Evolutionary conservation across 2,888 invertebrate species (phyloP), one percentile per base, ranked within the genome.

Genomic region (Lasius fuliginosus): DNA sequence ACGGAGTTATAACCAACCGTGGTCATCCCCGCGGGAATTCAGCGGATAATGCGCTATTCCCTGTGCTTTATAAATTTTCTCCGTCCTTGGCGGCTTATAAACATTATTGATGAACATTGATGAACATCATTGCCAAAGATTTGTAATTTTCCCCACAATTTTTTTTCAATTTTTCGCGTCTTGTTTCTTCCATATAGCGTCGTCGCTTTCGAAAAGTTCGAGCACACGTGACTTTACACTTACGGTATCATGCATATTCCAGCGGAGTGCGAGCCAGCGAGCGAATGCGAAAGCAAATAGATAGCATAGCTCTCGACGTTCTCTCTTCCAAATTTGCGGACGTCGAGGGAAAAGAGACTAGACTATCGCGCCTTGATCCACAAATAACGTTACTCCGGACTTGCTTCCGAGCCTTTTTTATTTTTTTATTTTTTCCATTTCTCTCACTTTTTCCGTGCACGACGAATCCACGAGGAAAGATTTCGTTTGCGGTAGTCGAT

Each of bases 381-480:
- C 42, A 79, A 79, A 79, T 79, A 46, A 79, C 46, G 58, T 79
- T 79, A 60, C 30, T 60, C 56, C n/a, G 40, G 11, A 58, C 11
- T n/a, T 30, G 15, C 36, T 36, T 36, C 36, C 36, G 5, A 5
- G 36, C 9, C 23, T 56, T 46, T 23, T 1, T 23, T 23, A 23
- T 23, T 23, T 1, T 58, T 42, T 4, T 40, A 5, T 27, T 40
- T 27, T 27, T 36, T 46, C 12, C 9, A 1, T 15, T 79, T n/a
- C 6, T 33, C 46, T 27, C 36, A 30, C 33, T 40, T 53, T 40
- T 40, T 40, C 18, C 15, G 42, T 46, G 23, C 77, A 68, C 2
- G 42, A 2, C 23, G 42, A 58, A 68, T 68, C 46, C 68, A 68
- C 46, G 69, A 15, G 65, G 42, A 58, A 42, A 79, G 60, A 79